Base-by-base conservation (phyloP, 2,113 vertebrate species). In the Archilochus colubris region DNA sequence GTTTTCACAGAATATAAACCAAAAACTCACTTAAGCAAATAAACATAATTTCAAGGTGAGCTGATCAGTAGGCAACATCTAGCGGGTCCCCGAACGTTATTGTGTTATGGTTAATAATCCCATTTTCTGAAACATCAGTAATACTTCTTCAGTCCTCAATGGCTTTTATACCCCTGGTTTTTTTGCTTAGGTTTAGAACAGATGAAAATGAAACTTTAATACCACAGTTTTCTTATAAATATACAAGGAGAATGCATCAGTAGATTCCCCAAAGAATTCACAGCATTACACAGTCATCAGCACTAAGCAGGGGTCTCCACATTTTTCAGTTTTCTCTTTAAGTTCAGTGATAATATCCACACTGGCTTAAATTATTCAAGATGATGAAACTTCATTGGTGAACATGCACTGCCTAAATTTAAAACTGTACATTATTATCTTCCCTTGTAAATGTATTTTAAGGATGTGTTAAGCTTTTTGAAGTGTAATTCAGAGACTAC, bases 61-160 rank as follows among this genome's bases (percentile, higher is more conserved):
- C 74, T 92, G 94, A 97, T 95, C 96, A 91, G 93, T 96, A 93
- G 90, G 93, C 91, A 96, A 96, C 92, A 72, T 96, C 95, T 90
- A 95, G 76, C 86, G 93, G 75, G 93, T 95, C 94, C 67, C 67
- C 96, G 89, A 94, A 88, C 91, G 33, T 95, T 95, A 97, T 91
- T 95, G 82, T 90, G 94, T 82, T 91, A 93, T 80, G 91, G 95
- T 97, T 96, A 95, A 97, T 97, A 95, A 95, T 96, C 96, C 91
- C 81, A 96, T 97, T 95, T 97, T 96, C 95, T 95, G 82, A 95
- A 87, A 90, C 95, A 95, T 96, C 95, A 94, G 94, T 91, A 96
- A 96, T 96, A 94, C 58, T 94, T 73, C 90, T 77, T 77, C 69
- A 40, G 89, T 96, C 82, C 92, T 94, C 59, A 0, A 80, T 94